Evolutionary conservation across 2,888 invertebrate species (phyloP).

Genomic region (Dastarcus helophoroides): DNA sequence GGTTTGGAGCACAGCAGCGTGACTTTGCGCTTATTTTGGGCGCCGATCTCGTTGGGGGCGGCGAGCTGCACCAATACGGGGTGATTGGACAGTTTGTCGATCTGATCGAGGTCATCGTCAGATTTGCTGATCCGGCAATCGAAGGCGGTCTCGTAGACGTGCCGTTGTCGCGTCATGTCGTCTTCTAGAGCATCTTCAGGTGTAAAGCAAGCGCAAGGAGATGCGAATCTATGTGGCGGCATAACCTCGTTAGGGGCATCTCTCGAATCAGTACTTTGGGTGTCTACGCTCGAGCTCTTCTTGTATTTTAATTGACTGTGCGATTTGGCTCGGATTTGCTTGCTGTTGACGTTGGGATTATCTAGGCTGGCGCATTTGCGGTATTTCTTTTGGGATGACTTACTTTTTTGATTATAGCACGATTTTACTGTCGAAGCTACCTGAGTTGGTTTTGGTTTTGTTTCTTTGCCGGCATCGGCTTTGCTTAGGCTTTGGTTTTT

Average conservation of each 20-base stretch:
- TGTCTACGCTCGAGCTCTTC: constrained; percentile 64
- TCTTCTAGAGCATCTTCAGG: constrained; percentile 47
- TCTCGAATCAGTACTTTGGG: constrained; percentile 54
- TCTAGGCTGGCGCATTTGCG: constrained; percentile 29
- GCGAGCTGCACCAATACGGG: constrained; percentile 54
- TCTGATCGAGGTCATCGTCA: constrained; percentile 67
- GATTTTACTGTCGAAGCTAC: constrained; percentile 17
- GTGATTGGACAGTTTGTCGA: constrained; percentile 72
- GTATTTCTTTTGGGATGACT: constrained; percentile 22
- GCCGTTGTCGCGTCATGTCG: constrained; percentile 53
- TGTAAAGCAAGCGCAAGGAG: constrained; percentile 62
- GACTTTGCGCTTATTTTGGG: constrained; percentile 40
- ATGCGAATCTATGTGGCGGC: constrained; percentile 60
- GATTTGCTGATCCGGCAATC: constrained; percentile 77
- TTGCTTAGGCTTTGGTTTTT: constrained; percentile 30
- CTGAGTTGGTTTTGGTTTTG: constrained; percentile 8
- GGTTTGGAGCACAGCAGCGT: constrained; percentile 43
- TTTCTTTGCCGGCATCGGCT: constrained; percentile 31
- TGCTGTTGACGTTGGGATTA: constrained; percentile 20
- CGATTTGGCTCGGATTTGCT: constrained; percentile 33
- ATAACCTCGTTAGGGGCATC: constrained; percentile 47
- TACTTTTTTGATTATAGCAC: constrained; percentile 16
- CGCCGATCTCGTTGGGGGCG: constrained; percentile 27
- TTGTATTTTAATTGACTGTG: constrained; percentile 40
- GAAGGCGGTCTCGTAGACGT: constrained; percentile 82